phyloP scores from a whole-genome alignment of 2,888 invertebrate genomes.

The Andrena hattorfiana region DNA sequence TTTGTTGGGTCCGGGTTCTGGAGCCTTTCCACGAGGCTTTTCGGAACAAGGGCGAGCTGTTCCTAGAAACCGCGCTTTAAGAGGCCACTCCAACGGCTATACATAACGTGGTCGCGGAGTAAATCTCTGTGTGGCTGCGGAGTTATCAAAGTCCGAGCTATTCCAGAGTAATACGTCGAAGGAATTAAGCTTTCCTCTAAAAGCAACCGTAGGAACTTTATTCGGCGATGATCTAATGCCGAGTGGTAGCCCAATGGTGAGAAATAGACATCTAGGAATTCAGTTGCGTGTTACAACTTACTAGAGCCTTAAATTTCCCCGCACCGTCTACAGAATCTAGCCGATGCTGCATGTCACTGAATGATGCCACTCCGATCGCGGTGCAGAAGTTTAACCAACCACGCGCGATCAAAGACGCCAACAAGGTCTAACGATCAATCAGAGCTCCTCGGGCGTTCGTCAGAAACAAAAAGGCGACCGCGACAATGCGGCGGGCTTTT shows the following conservation, averaged over 20 bases:
- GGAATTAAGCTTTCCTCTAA: too few relatives aligned
- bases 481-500: slow-evolving; percentile 56
- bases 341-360: too few relatives aligned
- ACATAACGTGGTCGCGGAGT: slow-evolving; percentile 6
- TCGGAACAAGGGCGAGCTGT: slow-evolving; percentile 12
- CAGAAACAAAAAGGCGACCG: slow-evolving; percentile 52
- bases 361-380: too few relatives aligned
- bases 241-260: too few relatives aligned
- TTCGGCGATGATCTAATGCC: too few relatives aligned
- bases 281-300: too few relatives aligned
- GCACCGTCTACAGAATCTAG: too few relatives aligned
- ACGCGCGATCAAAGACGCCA: slow-evolving; percentile 35
- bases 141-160: not conserved
- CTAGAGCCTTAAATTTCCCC: too few relatives aligned
- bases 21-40: not conserved
- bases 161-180: not conserved
- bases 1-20: slow-evolving; percentile 12
- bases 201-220: too few relatives aligned
- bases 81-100: not conserved
- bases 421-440: slow-evolving; percentile 52
- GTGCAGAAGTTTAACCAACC: slow-evolving; percentile 19
- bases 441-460: slow-evolving; percentile 24
- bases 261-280: too few relatives aligned
- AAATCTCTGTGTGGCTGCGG: not conserved
- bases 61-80: slow-evolving; percentile 28